phyloP scores from a whole-genome alignment of 2,888 invertebrate species.

The Pristionchus entomophagus region DNA sequence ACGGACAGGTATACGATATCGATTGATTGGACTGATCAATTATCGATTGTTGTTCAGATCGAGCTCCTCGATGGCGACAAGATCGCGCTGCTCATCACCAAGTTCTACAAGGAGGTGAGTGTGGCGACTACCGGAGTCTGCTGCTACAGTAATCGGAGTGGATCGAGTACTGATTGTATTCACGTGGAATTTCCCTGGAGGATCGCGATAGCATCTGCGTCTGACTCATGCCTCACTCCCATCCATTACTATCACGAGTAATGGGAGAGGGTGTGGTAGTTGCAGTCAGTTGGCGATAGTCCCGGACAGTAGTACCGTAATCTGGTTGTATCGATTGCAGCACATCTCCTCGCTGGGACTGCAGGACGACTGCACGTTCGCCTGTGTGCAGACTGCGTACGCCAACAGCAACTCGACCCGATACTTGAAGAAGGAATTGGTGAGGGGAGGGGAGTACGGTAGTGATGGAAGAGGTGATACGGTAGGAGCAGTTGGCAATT shows the following conservation, averaged over 20 bases:
- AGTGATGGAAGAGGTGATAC: no score
- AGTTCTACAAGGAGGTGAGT: slow-evolving; percentile 61
- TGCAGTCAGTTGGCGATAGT: no score
- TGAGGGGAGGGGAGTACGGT: slow-evolving; percentile 58
- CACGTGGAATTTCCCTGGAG: no score
- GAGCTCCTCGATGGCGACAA: slow-evolving; percentile 92
- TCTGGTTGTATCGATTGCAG: no score
- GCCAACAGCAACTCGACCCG: slow-evolving; percentile 96
- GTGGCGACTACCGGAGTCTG: background rate
- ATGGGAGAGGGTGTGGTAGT: no score
- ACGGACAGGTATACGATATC: slow-evolving; percentile 31
- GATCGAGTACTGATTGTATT: background rate
- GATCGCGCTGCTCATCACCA: slow-evolving; percentile 86
- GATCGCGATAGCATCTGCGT: no score
- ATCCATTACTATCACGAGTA: no score
- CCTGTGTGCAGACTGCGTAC: slow-evolving; percentile 97
- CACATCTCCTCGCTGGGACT: background rate
- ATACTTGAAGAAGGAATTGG: slow-evolving; percentile 83
- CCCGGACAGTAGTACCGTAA: no score
- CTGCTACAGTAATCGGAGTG: no score
- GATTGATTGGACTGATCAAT: background rate
- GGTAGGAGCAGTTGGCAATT: no score
- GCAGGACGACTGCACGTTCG: slow-evolving; percentile 84
- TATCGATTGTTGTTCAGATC: background rate
- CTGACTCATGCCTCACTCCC: no score